Evolutionary conservation across 92 coral and sea anemone genomes (phyloP).

Genomic region (Palythoa grandis): DNA sequence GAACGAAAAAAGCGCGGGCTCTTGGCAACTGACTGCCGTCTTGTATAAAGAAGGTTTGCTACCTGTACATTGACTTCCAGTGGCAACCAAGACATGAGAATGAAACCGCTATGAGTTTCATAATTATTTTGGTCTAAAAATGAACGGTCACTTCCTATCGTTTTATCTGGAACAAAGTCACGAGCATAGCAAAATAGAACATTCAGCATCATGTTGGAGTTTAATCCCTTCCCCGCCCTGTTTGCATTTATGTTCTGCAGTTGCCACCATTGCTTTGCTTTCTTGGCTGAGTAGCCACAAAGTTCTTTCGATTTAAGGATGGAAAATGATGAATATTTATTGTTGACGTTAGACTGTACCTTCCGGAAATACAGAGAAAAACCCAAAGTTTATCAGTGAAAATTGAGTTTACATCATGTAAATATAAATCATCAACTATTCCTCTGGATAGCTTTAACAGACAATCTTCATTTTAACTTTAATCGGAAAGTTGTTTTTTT

Average conservation of each 20-base stretch:
- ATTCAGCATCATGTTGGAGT: neutral
- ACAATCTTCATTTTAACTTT: neutral
- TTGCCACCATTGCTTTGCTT: too few species aligned
- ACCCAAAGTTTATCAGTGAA: neutral
- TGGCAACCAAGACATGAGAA: slow-evolving; percentile 33
- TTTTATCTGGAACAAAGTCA: too few species aligned
- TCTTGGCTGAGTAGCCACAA: too few species aligned
- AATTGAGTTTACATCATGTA: neutral
- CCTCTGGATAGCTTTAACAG: neutral
- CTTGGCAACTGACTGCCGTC: neutral
- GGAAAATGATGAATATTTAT: neutral
- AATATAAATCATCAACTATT: neutral
- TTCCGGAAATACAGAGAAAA: neutral
- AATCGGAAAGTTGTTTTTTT: neutral
- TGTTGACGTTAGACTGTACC: neutral
- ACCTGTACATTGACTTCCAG: slow-evolving; percentile 16
- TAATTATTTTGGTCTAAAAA: slow-evolving; percentile 14
- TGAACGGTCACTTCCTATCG: too few species aligned
- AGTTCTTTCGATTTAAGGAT: neutral
- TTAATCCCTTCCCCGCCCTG: neutral
- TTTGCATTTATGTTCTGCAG: too few species aligned
- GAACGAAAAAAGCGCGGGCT: neutral
- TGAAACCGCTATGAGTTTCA: slow-evolving; percentile 34
- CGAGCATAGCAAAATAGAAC: too few species aligned
- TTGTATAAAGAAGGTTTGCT: neutral